Conservation (phyloP, 2,888 invertebrate species). For the Tribolium freemani region DNA sequence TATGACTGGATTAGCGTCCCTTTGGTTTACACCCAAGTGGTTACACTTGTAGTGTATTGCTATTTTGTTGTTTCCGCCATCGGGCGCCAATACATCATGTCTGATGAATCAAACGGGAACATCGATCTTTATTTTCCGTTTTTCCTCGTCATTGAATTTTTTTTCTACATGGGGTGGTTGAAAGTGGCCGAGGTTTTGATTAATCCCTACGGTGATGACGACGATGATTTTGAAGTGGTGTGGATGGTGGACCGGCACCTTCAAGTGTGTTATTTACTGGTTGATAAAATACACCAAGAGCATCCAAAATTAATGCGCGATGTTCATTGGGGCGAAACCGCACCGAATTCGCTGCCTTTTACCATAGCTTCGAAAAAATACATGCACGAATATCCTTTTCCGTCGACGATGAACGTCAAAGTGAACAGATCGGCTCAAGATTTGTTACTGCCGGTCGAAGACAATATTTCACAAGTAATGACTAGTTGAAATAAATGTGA, state of each 20-base stretch:
- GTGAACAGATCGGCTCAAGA: conserved; percentile 76
- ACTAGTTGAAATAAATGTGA: background rate
- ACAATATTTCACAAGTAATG: conserved; percentile 11
- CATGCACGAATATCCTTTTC: conserved; percentile 85
- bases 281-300: conserved; percentile 93
- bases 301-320: conserved; percentile 88
- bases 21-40: conserved; percentile 87
- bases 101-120: conserved; percentile 61
- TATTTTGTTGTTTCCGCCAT: conserved; percentile 91
- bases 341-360: conserved; percentile 80
- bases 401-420: conserved; percentile 85
- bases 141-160: conserved; percentile 89
- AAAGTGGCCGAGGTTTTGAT: conserved; percentile 92
- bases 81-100: conserved; percentile 85
- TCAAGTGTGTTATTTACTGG: conserved; percentile 89
- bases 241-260: conserved; percentile 93
- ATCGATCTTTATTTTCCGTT: conserved; percentile 89
- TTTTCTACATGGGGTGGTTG: conserved; percentile 91
- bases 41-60: conserved; percentile 91
- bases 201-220: conserved; percentile 92
- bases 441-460: conserved; percentile 54
- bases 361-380: conserved; percentile 87
- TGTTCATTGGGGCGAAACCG: conserved; percentile 84
- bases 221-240: conserved; percentile 91
- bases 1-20: conserved; percentile 86